Base-by-base conservation (phyloP, 2,797 vertebrate species). In the Chelidonichthys spinosus region DNA sequence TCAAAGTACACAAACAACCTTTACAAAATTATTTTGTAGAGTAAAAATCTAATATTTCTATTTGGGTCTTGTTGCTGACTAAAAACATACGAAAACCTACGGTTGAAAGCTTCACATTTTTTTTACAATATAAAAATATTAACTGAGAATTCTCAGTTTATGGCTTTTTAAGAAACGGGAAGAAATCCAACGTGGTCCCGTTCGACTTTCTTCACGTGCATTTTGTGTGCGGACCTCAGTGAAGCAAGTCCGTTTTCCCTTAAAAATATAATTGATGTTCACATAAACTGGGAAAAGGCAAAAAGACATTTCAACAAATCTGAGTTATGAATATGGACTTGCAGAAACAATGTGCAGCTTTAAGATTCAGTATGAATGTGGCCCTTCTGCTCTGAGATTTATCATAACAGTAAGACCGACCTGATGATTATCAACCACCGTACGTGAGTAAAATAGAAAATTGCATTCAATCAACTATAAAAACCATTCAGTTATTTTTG, bases 111-210 rank as follows among this genome's bases (percentile, higher is more conserved):
- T 37, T 76, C 37, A 77, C 35, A 70, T 78, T 69, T 56, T 78
- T 69, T 56, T 58, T 11, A 9, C 47, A 32, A 44, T 37, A n/a
- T 50, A 60, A 58, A 85, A 81, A 74, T 81, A 81, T 33, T 2
- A 53, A 54, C 61, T 83, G 60, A 33, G n/a, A 79, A 63, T 58
- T 61, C 17, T 36, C 43, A 17, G 39, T 25, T 61, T 63, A 70
- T 76, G 66, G 79, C 68, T 81, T 72, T 66, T 33, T 50, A 25
- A 37, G 9, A 35, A 75, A 40, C 15, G 40, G 36, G 17, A 56
- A n/a, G 46, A 36, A 62, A 62, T 63, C 6, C 1, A 14, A 11
- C 35, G 17, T 69, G 69, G 54, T 18, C 47, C 6, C 40, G 11
- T 6, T 18, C 9, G 11, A 53, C 11, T 56, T 15, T 35, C 1